These are phyloP conservation scores for Gari tellinella DNA, from an alignment of 2,888 invertebrate genomes.

Conservation along the genomic window DNA sequence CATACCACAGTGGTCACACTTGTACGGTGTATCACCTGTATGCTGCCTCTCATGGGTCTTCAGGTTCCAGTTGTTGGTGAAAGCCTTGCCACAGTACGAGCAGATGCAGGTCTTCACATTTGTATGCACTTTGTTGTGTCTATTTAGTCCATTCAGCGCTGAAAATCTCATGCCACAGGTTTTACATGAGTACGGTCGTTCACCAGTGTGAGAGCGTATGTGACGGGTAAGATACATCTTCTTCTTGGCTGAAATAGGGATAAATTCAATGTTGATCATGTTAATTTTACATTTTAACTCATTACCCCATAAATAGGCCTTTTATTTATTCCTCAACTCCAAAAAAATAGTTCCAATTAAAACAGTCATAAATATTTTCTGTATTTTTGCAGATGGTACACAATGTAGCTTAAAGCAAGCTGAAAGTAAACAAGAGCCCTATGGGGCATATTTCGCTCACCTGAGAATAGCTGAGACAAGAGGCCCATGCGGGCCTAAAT, in stretches of 20 bases:
- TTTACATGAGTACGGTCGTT: constrained; percentile 32
- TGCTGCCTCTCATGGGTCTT: constrained; percentile 52
- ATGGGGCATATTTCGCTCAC: no score
- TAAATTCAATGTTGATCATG: no score
- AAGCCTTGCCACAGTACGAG: constrained; percentile 46
- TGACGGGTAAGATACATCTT: constrained; percentile 40
- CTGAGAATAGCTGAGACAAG: no score
- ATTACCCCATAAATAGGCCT: no score
- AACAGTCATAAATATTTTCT: no score
- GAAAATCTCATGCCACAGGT: constrained; percentile 36
- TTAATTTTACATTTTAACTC: no score
- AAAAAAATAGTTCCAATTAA: no score
- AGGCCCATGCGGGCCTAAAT: no score
- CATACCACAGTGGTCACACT: constrained; percentile 40
- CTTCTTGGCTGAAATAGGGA: constrained; percentile 40
- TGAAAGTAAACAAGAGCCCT: no score
- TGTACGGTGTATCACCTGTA: constrained; percentile 47
- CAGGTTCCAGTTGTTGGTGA: constrained; percentile 52
- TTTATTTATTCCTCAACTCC: no score
- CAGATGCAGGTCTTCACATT: constrained; percentile 35
- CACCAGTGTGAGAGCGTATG: constrained; percentile 43
- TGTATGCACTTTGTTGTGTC: constrained; percentile 40
- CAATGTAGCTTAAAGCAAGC: no score
- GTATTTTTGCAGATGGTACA: no score
- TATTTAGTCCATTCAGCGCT: constrained; percentile 26